Conservation (phyloP, 2,888 invertebrate genomes). For the Chymomyza procnemis region DNA sequence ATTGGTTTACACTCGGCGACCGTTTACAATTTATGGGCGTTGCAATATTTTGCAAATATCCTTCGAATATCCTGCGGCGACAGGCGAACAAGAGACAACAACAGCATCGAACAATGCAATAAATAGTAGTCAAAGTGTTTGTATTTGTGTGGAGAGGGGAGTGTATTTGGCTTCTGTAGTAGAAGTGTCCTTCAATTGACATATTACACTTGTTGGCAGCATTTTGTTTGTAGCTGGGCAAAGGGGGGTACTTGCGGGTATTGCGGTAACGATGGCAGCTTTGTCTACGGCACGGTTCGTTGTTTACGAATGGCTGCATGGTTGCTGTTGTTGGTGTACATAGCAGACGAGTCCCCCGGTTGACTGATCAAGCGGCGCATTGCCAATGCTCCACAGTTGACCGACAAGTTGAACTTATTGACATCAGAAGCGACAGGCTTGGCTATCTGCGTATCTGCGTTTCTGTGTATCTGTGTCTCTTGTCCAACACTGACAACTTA, state of each 20-base stretch:
- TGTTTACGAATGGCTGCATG: conserved; percentile 21
- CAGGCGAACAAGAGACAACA: conserved; percentile 33
- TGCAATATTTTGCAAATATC: conserved; percentile 73
- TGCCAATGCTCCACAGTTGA: conserved; percentile 4
- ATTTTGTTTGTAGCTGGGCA: neutral
- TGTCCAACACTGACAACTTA: conserved; percentile 30
- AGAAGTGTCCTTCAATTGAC: conserved; percentile 64
- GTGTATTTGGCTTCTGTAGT: conserved; percentile 27
- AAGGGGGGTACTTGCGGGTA: conserved; percentile 6
- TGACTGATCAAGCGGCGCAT: conserved; percentile 51
- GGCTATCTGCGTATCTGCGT: neutral
- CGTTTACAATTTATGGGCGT: conserved; percentile 63
- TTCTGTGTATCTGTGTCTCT: neutral
- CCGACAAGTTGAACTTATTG: conserved; percentile 57
- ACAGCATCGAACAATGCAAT: conserved; percentile 47
- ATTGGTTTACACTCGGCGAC: neutral
- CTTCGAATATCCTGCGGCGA: conserved; percentile 67
- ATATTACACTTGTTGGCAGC: conserved; percentile 62
- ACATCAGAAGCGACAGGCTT: conserved; percentile 29
- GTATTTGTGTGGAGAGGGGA: neutral
- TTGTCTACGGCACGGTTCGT: conserved; percentile 27
- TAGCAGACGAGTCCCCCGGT: conserved; percentile 38
- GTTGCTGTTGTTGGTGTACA: conserved; percentile 27
- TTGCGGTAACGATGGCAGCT: neutral
- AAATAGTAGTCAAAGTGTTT: conserved; percentile 57